A percentile compares a stretch with the other conserved stretches of the same genome.
Conservation (phyloP, 2,797 vertebrate species). For the Rhinichthys osculus region DNA sequence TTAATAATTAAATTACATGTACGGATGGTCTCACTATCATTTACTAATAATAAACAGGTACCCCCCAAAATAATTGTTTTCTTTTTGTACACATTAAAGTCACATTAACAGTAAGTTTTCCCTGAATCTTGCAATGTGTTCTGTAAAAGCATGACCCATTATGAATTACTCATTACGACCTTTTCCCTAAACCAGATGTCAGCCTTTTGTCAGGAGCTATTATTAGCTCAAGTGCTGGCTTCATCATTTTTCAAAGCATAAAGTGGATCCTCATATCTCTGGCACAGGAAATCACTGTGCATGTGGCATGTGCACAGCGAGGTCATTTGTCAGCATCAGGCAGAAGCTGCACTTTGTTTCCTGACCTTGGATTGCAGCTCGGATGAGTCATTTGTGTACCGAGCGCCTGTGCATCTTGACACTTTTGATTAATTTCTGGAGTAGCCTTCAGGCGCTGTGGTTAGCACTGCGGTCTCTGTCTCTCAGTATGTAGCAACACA, state of each 20-base stretch:
- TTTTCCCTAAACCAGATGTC: neutral
- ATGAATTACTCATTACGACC: conserved; percentile 5
- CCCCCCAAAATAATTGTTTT: neutral
- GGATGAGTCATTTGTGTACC: conserved; percentile 52
- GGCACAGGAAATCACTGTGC: conserved; percentile 42
- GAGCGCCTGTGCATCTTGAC: conserved; percentile 29
- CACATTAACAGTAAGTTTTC: neutral
- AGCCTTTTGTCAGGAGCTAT: conserved; percentile 40
- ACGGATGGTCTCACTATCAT: neutral
- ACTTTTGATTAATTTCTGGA: conserved; percentile 32
- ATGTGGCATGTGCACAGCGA: conserved; percentile 35
- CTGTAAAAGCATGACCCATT: neutral
- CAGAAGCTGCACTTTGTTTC: conserved; percentile 38
- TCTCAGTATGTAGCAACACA: conserved; percentile 25
- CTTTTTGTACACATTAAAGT: neutral
- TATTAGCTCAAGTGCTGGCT: conserved; percentile 27
- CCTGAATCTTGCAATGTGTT: neutral
- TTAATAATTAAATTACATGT: neutral
- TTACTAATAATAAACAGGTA: neutral
- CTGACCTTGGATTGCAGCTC: conserved; percentile 23
- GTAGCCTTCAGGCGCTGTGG: conserved; percentile 11
- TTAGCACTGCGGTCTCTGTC: conserved; percentile 21
- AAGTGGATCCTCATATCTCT: conserved; percentile 37
- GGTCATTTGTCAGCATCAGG: conserved; percentile 49
- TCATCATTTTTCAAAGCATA: conserved; percentile 45